These are phyloP conservation scores for Hartigia nigra DNA, from an alignment of 2,888 invertebrate species.

Conservation along the genomic window DNA sequence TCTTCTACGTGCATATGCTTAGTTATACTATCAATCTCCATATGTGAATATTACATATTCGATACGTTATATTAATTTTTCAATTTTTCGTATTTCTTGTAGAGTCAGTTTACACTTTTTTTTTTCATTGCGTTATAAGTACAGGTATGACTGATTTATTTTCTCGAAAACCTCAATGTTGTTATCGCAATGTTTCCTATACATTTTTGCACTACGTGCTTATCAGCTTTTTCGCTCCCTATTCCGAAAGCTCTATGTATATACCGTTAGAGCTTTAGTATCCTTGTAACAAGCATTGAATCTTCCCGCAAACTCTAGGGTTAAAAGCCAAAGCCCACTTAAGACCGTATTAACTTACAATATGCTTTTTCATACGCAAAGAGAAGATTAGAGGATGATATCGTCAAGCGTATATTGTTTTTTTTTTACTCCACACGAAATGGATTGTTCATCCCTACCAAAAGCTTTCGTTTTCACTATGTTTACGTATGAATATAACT, in stretches of 20 bases:
- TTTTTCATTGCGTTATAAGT: background rate
- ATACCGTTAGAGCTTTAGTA: background rate
- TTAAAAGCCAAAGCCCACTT: conserved; percentile 1
- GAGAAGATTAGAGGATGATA: conserved; percentile 3
- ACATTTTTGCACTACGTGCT: background rate
- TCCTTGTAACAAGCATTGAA: background rate
- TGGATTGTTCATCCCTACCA: background rate
- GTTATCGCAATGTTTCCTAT: background rate
- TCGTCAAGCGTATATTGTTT: background rate
- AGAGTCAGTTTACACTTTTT: background rate
- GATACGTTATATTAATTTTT: background rate
- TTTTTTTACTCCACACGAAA: background rate
- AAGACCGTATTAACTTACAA: conserved; percentile 4
- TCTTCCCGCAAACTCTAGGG: background rate
- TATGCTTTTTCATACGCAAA: background rate
- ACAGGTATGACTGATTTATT: no score
- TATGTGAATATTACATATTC: background rate
- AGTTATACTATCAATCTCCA: background rate
- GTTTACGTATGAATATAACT: background rate
- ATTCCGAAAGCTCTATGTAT: background rate
- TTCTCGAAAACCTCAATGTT: background rate
- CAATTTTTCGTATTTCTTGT: no score
- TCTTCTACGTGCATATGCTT: background rate
- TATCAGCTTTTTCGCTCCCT: background rate
- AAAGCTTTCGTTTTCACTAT: background rate